Evolutionary conservation across 1,140 invertebrate species (phyloP), one percentile per base, ranked within the genome.

Genomic region (Charaxes varanes): DNA sequence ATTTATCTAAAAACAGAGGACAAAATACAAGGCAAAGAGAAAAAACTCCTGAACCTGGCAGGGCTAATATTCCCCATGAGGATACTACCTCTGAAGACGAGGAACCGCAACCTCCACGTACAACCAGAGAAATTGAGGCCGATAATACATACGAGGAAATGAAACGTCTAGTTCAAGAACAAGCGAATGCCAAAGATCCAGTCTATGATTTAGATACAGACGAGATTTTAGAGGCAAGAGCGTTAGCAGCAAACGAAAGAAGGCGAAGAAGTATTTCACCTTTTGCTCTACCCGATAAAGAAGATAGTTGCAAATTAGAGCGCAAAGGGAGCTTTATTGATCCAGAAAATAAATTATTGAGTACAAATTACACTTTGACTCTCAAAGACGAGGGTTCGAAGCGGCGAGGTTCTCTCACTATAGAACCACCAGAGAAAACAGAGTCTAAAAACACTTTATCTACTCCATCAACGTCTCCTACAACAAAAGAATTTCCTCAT

Each of bases 31-130:
- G 66, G 26, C 83, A 85, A 24, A 76, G 87, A 38, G 87, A 88
- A 51, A 87, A 88, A 49, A 88, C 87, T n/a, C 87, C 87, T 15
- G 85, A 86, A 56, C 82, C 85, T 2, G 64, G 78, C 28, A 67
- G 72, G 53, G 53, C 59, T 36, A 46, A 45, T 33, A 41, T 72
- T 6, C 63, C 79, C 22, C 66, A 78, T 18, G 79, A 85, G 66
- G 84, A 85, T 35, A 84, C 72, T 28, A 84, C 84, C 15, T 78
- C 76, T 7, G 84, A 85, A 28, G 84, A 85, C 45, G 84, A 85
- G 54, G 81, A 85, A 12, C 6, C 28, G 1, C 54, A 50, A 33
- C 60, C 67, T 12, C 52, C 58, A 32, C 59, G 63, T n/a, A 63
- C 61, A 41, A 69, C 80, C 3, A 59, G 76, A 32, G 84, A 84